Percentiles rank a stretch among this genome's conserved stretches.
phyloP scores from a whole-genome alignment of 2,888 invertebrate species.

The Agapetus fuscipes region DNA sequence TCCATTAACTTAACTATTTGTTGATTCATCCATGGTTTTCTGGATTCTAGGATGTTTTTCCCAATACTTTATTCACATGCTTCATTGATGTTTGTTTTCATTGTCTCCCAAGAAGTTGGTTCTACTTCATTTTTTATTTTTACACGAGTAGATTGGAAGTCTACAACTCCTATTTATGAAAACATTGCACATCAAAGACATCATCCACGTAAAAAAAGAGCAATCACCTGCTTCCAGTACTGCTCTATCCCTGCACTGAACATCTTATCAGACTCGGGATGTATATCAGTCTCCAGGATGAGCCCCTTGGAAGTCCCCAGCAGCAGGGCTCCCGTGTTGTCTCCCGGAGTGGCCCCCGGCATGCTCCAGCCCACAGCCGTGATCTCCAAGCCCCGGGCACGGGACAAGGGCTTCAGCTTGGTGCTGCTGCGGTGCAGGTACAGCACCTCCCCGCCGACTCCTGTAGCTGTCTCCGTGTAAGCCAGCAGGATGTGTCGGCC shows the following conservation, averaged over 20 bases:
- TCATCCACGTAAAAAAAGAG: too few species aligned
- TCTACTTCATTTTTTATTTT: too few species aligned
- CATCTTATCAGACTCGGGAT: conserved; percentile 71
- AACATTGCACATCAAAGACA: too few species aligned
- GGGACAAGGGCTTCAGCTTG: conserved; percentile 55
- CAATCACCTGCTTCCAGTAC: conserved; percentile 78
- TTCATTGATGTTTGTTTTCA: too few species aligned
- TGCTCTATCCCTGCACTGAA: conserved; percentile 63
- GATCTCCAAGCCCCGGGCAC: conserved; percentile 69
- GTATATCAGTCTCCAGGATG: conserved; percentile 83
- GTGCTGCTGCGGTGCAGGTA: conserved; percentile 70
- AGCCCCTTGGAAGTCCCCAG: conserved; percentile 84
- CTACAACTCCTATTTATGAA: too few species aligned
- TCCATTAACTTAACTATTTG: too few species aligned
- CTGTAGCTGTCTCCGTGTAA: conserved; percentile 47
- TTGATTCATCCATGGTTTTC: too few species aligned
- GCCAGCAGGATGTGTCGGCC: conserved; percentile 78
- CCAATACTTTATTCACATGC: too few species aligned
- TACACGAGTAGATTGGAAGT: too few species aligned
- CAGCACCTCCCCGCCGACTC: conserved; percentile 60
- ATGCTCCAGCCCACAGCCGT: conserved; percentile 89
- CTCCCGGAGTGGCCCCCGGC: conserved; percentile 56
- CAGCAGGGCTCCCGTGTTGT: conserved; percentile 72
- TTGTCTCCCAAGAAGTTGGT: too few species aligned
- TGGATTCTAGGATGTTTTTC: too few species aligned